Conservation (phyloP, 2,113 vertebrate genomes). For the Pardalotus punctatus region DNA sequence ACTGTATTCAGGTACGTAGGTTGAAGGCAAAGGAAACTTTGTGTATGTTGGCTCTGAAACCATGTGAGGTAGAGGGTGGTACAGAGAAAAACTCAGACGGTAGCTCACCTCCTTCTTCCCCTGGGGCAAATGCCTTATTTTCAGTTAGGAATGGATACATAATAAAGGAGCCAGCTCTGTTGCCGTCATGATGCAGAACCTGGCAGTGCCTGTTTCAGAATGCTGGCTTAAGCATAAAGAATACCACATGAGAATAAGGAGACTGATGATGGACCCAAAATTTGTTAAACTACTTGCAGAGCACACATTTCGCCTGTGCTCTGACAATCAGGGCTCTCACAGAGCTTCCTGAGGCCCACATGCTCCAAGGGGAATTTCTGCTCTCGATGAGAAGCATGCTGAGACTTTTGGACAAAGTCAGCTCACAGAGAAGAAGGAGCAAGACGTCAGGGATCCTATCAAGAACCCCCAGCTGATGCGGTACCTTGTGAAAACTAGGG, state of each 20-base stretch:
- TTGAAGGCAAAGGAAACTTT: constrained; percentile 52
- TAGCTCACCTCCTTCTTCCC: constrained; percentile 59
- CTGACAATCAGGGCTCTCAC: not conserved
- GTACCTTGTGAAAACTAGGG: not conserved
- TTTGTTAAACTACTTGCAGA: not conserved
- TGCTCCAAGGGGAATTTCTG: not conserved
- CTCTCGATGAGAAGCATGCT: not conserved
- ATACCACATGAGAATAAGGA: constrained; percentile 29
- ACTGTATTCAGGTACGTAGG: constrained; percentile 34
- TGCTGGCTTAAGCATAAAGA: constrained; percentile 61
- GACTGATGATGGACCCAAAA: constrained; percentile 22
- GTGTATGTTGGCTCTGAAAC: constrained; percentile 54
- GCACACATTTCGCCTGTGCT: not conserved
- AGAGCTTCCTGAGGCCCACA: not conserved
- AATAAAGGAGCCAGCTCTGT: constrained; percentile 44
- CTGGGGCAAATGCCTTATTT: constrained; percentile 41
- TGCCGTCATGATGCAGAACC: constrained; percentile 39
- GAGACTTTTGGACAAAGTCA: not conserved
- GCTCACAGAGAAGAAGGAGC: not conserved
- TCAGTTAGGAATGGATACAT: constrained; percentile 57
- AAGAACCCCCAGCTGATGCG: not conserved
- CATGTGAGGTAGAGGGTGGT: constrained; percentile 58
- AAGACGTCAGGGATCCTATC: not conserved
- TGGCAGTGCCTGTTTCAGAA: constrained; percentile 48
- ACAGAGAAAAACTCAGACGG: constrained; percentile 46